Conservation (phyloP, 2,113 vertebrate species). For the Pipra filicauda region DNA sequence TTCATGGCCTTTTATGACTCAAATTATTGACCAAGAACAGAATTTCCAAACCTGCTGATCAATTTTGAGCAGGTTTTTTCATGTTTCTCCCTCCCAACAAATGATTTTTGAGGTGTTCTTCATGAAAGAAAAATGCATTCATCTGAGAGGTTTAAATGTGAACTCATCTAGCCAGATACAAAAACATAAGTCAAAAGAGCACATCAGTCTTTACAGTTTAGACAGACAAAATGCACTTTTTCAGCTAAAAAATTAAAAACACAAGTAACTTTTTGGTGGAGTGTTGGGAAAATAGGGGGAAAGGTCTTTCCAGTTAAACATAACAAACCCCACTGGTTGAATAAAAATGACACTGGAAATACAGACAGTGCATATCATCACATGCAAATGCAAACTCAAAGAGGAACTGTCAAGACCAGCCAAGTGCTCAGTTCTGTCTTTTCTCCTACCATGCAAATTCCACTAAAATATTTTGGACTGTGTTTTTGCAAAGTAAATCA, state of each 20-base stretch:
- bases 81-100: background rate
- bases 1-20: background rate
- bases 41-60: background rate
- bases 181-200: background rate
- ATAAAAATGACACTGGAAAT: background rate
- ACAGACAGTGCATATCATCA: background rate
- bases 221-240: background rate
- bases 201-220: background rate
- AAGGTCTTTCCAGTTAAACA: background rate
- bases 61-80: background rate
- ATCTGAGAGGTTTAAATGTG: background rate
- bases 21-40: background rate
- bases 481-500: background rate
- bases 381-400: background rate
- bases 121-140: background rate
- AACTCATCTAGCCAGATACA: background rate
- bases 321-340: background rate
- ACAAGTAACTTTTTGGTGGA: background rate
- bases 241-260: background rate
- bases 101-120: background rate
- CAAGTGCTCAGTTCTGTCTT: background rate
- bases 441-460: background rate
- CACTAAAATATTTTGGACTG: background rate
- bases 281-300: background rate
- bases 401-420: background rate